phyloP scores from a whole-genome alignment of 2,888 invertebrate genomes.

The Fissipunctia ypsillon region DNA sequence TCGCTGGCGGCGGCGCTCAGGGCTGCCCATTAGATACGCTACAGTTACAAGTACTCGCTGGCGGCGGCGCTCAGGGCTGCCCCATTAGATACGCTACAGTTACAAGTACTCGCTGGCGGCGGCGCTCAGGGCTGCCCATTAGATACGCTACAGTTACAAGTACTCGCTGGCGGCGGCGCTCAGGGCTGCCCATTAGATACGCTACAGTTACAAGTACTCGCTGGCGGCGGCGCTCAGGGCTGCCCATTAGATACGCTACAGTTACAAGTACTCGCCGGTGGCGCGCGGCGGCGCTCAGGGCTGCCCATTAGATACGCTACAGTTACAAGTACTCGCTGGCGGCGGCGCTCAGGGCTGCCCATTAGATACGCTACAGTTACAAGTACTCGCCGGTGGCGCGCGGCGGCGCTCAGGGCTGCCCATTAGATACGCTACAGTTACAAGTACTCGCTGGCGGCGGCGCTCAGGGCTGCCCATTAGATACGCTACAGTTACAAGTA shows the following conservation, averaged over 20 bases:
- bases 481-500: constrained; percentile 19
- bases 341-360: constrained; percentile 20
- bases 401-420: constrained; percentile 17
- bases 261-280: constrained; percentile 8
- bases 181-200: constrained; percentile 14
- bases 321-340: constrained; percentile 13
- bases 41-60: constrained; percentile 12
- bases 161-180: constrained; percentile 10
- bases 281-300: constrained; percentile 36
- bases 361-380: constrained; percentile 9
- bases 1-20: constrained; percentile 25
- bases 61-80: constrained; percentile 22
- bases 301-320: constrained; percentile 3
- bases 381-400: constrained; percentile 20
- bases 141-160: constrained; percentile 17
- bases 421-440: constrained; percentile 9
- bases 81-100: constrained; percentile 8
- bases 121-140: constrained; percentile 23
- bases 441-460: constrained; percentile 8
- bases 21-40: constrained; percentile 7
- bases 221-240: constrained; percentile 28
- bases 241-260: constrained; percentile 6
- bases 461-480: constrained; percentile 20
- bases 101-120: constrained; percentile 8
- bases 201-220: constrained; percentile 8